These are phyloP conservation scores for Drosophila ananassae DNA, from an alignment of 1,140 invertebrate species.

Conservation along the genomic window DNA sequence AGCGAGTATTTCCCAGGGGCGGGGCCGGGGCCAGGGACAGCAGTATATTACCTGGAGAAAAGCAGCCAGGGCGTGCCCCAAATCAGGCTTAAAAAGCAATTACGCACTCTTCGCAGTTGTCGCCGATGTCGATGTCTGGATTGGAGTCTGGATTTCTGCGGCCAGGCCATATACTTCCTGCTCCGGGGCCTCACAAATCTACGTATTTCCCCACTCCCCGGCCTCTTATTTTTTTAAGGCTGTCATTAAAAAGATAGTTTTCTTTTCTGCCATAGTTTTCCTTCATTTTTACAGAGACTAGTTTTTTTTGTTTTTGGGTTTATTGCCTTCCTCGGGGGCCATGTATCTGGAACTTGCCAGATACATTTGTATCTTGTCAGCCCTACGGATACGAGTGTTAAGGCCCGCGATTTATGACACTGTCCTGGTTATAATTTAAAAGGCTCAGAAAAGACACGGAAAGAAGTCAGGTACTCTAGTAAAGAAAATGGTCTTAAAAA, in stretches of 20 bases:
- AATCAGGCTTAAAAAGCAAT: conserved; percentile 64
- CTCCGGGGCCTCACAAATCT: conserved; percentile 33
- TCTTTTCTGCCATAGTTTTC: conserved; percentile 3
- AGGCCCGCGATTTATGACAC: conserved; percentile 3
- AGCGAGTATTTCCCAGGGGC: conserved; percentile 30
- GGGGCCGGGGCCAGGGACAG: background rate
- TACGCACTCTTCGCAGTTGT: conserved; percentile 68
- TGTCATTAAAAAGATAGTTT: conserved; percentile 43
- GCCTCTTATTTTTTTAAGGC: conserved; percentile 6
- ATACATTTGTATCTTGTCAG: conserved; percentile 24
- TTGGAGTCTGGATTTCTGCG: conserved; percentile 36
- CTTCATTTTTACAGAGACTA: conserved; percentile 5
- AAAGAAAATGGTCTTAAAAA: no score
- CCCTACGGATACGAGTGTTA: conserved; percentile 15
- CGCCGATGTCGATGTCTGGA: conserved; percentile 44
- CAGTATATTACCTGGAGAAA: background rate
- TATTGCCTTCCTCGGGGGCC: background rate
- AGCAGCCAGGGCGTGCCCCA: conserved; percentile 48
- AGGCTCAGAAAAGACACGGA: background rate
- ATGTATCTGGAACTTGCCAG: conserved; percentile 1
- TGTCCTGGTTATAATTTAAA: background rate
- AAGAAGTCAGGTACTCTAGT: background rate
- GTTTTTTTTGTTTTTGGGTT: background rate
- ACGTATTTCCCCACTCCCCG: no score
- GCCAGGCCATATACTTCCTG: conserved; percentile 38